Evolutionary conservation across 2,888 invertebrate genomes (phyloP).

Genomic region (Flabesymbios commensalis): DNA sequence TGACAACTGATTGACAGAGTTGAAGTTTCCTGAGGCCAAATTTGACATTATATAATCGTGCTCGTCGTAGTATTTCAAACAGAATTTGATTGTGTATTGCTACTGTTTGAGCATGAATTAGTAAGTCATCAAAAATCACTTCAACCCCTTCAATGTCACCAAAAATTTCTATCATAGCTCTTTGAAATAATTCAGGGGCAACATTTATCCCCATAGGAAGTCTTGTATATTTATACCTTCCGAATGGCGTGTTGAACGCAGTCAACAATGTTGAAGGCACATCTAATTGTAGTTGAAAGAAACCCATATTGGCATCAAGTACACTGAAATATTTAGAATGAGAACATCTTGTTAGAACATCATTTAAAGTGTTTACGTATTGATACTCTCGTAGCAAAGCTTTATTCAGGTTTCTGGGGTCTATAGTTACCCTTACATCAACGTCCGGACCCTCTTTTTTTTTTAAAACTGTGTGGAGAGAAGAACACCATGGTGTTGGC

Average conservation of each 20-base stretch:
- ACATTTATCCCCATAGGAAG: constrained; percentile 13
- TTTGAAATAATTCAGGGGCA: constrained; percentile 11
- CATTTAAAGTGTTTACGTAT: no score
- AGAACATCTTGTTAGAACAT: no score
- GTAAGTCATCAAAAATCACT: constrained; percentile 7
- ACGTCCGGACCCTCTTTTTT: neutral
- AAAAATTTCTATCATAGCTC: constrained; percentile 10
- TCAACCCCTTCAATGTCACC: neutral
- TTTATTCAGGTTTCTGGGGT: constrained; percentile 20
- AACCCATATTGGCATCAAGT: constrained; percentile 12
- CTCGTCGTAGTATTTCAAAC: neutral
- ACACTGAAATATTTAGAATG: neutral
- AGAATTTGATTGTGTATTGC: neutral
- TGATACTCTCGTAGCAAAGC: constrained; percentile 18
- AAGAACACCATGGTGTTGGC: no score
- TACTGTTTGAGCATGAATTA: neutral
- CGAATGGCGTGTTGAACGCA: constrained; percentile 10
- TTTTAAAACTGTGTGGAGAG: no score
- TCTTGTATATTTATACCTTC: constrained; percentile 6
- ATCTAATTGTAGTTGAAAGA: constrained; percentile 5
- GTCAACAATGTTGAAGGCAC: neutral
- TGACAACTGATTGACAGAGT: neutral
- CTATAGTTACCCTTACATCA: constrained; percentile 16
- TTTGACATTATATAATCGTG: constrained; percentile 1
- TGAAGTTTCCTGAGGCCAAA: constrained; percentile 1